Conservation (phyloP, 2,113 vertebrate species). For the Dromaius novaehollandiae region DNA sequence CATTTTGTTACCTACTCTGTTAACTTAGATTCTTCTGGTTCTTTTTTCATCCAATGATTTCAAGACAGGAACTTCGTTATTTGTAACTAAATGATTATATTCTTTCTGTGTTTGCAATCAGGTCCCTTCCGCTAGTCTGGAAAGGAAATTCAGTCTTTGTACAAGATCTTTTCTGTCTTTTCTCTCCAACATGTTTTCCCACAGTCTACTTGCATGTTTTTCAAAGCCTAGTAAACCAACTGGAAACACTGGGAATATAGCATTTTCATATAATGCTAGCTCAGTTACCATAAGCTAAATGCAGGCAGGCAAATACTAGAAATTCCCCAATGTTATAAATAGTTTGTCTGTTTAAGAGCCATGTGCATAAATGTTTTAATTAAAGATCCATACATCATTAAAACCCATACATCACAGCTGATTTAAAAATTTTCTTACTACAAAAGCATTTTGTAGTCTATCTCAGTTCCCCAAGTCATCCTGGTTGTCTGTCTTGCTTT, state of each 20-base stretch:
- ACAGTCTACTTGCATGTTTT: no score
- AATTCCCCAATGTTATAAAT: not conserved
- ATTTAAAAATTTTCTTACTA: not conserved
- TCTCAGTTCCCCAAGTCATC: not conserved
- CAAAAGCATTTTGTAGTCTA: not conserved
- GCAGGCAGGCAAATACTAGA: not conserved
- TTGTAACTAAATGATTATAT: not conserved
- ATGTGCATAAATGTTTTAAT: not conserved
- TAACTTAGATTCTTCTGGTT: not conserved
- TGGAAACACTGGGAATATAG: not conserved
- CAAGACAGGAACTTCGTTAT: no score
- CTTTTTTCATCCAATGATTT: not conserved
- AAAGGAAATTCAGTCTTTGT: not conserved
- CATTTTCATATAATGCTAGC: not conserved
- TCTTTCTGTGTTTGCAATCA: not conserved
- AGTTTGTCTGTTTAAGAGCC: not conserved
- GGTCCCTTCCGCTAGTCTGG: not conserved
- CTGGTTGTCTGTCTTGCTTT: not conserved
- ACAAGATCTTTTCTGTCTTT: not conserved
- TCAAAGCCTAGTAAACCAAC: no score
- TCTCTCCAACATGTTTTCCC: not conserved
- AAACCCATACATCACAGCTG: not conserved
- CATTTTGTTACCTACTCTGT: not conserved
- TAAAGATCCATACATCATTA: not conserved
- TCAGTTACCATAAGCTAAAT: not conserved